Evolutionary conservation across 2,888 invertebrate genomes (phyloP), one percentile per base, ranked within the genome.

Genomic region (Aspidapion aeneum): DNA sequence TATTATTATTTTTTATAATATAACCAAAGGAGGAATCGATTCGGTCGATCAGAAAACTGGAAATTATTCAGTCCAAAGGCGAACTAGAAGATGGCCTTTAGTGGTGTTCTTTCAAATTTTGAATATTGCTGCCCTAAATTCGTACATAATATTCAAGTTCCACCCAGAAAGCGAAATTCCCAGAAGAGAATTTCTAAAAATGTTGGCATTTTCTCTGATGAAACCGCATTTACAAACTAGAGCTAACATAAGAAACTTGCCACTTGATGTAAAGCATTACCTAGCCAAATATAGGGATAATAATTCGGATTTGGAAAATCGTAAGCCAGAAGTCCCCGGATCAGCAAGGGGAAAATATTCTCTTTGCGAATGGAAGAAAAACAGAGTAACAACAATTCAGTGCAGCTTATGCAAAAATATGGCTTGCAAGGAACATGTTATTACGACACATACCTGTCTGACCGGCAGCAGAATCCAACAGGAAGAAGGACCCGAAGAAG

Each of bases 11-110:
- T 64, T 61, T 60, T 72, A 73, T 61, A 71, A 72, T 61, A 51
- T 49, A 12, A 70, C 71, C 48, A 73, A 74, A 65, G 61, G 63
- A 35, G 71, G 72, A 20, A 71, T 74, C 51, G 73, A 74, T 63
- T 68, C 71, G 7, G 72, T 73, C 18, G 72, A 74, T 61, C 67
- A 72, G 70, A 68, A 72, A 63, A 71, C 70, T 62, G 67, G 68
- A 63, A 63, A 68, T 52, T 74, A 74, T 67, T 70, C 70, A 59
- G 72, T 70, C 21, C 66, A 63, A 17, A 64, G 70, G 60, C 66
- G 66, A 62, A 70, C 72, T 35, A 62, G 65, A 62, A 62, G 72
- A 66, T 73, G 72, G 72, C 70, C 70, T 55, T 63, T 73, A 62
- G 66, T 68, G 22, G 62, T 71, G 35, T 73, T 73, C 65, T 74